Evolutionary conservation across 2,888 invertebrate genomes (phyloP).

Genomic region (Drosophila anceps): DNA sequence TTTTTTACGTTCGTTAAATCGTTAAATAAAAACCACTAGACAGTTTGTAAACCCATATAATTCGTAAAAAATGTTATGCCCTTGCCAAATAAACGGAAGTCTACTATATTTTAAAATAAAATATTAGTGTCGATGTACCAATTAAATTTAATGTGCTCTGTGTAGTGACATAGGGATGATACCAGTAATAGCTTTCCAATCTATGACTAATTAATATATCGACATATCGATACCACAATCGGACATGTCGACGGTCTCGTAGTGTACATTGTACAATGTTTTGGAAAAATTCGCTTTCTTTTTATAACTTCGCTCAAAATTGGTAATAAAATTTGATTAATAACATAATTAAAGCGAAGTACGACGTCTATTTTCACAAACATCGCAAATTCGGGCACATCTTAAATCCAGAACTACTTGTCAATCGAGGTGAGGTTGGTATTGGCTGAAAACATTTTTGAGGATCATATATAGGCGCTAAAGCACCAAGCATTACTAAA

Average conservation of each 20-base stretch:
- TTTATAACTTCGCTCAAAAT: constrained; percentile 33
- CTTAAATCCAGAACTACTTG: not conserved
- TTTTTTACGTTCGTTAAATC: too few species aligned
- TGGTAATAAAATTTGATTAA: constrained; percentile 16
- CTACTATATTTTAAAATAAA: too few species aligned
- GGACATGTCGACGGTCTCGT: constrained; percentile 15
- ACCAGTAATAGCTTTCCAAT: constrained; percentile 15
- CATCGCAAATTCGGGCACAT: not conserved
- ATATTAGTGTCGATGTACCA: too few species aligned
- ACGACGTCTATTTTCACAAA: not conserved
- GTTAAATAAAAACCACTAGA: too few species aligned
- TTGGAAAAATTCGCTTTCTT: constrained; percentile 26
- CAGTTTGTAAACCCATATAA: too few species aligned
- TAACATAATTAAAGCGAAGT: constrained; percentile 2
- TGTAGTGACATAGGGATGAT: not conserved
- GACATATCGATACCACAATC: constrained; percentile 26
- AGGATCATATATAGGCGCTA: constrained; percentile 33
- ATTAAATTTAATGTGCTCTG: not conserved
- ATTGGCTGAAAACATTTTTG: constrained; percentile 14
- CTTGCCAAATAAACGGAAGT: too few species aligned
- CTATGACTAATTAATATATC: not conserved
- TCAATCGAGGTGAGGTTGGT: constrained; percentile 6
- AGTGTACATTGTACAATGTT: constrained; percentile 33
- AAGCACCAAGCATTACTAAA: constrained; percentile 27
- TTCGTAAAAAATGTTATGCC: too few species aligned